Evolutionary conservation across 2,888 invertebrate species (phyloP).

Genomic region (Tetramorium bicarinatum): DNA sequence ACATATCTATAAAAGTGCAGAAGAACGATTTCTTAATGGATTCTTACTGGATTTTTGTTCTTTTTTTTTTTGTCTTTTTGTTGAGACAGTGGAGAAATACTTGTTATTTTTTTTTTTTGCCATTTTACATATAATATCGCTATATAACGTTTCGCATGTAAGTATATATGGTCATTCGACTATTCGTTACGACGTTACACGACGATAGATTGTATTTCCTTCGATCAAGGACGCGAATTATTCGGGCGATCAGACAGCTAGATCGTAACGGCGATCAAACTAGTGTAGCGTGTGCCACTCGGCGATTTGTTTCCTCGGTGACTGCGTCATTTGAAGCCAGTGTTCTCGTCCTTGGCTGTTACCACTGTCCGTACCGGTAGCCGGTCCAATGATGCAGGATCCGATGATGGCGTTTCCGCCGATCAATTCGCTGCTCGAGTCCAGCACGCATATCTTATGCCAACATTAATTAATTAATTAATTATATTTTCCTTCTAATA

Average conservation of each 20-base stretch:
- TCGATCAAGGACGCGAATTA: conserved; percentile 21
- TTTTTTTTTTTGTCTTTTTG: conserved; percentile 20
- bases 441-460: conserved; percentile 88
- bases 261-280: conserved; percentile 44
- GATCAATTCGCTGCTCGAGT: conserved; percentile 89
- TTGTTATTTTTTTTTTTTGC: neutral
- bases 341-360: conserved; percentile 92
- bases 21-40: conserved; percentile 6
- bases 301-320: conserved; percentile 94
- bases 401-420: conserved; percentile 90
- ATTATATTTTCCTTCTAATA: neutral
- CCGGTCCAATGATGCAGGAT: conserved; percentile 91
- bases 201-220: conserved; percentile 25
- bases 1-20: conserved; percentile 46
- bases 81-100: conserved; percentile 7
- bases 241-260: conserved; percentile 12
- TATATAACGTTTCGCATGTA: neutral
- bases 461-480: conserved; percentile 39
- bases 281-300: conserved; percentile 94
- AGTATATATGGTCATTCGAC: neutral
- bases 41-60: neutral
- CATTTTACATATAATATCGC: conserved; percentile 33
- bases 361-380: conserved; percentile 83
- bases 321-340: conserved; percentile 96
- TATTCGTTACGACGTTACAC: conserved; percentile 21